phyloP scores from a whole-genome alignment of 1,140 invertebrate species.

The Penaeus chinensis region DNA sequence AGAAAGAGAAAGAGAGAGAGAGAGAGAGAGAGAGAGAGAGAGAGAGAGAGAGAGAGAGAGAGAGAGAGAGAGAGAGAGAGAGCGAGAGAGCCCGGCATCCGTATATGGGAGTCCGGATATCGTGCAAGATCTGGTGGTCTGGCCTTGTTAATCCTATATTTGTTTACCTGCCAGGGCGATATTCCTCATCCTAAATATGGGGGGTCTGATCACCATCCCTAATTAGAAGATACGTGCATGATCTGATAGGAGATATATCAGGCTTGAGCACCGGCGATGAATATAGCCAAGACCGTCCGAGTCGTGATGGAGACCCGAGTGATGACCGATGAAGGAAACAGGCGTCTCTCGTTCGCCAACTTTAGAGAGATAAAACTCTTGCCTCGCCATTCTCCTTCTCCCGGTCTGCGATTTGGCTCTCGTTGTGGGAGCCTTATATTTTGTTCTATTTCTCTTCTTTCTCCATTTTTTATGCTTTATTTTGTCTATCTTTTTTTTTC shows the following conservation, averaged over 20 bases:
- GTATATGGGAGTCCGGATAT: conserved; percentile 16
- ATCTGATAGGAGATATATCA: conserved; percentile 26
- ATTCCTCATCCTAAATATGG: conserved; percentile 41
- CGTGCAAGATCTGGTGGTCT: conserved; percentile 1
- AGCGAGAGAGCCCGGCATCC: not conserved
- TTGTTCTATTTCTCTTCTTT: too few species aligned
- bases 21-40: too few species aligned
- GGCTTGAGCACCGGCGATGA: not conserved
- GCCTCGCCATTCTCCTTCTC: not conserved
- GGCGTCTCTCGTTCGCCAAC: not conserved
- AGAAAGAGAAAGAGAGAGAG: too few species aligned
- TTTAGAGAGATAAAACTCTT: not conserved
- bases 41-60: too few species aligned
- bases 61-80: too few species aligned
- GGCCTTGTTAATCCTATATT: conserved; percentile 41
- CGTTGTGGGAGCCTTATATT: not conserved
- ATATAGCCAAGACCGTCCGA: not conserved
- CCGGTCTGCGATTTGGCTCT: not conserved
- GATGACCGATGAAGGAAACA: not conserved
- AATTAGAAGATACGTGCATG: conserved; percentile 26
- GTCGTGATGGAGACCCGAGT: conserved; percentile 12
- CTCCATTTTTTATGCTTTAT: too few species aligned
- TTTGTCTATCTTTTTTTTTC: too few species aligned
- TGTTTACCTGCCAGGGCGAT: conserved; percentile 43
- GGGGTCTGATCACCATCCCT: conserved; percentile 33